Base-by-base conservation (phyloP, 1,140 invertebrate genomes). In the Monochamus saltuarius region DNA sequence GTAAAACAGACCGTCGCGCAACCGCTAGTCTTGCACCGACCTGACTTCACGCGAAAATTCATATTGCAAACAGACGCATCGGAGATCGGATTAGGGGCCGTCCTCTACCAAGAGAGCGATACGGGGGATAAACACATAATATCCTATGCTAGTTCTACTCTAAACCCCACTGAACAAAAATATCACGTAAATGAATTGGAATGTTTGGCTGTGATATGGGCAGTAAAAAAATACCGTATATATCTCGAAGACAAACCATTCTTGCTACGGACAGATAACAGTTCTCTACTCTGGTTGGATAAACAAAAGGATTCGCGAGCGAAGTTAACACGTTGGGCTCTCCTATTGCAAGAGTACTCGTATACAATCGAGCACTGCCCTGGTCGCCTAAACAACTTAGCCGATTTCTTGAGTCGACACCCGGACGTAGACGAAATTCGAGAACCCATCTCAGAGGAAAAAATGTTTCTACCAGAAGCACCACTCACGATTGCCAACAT, bases 181-280 rank as follows among this genome's bases (percentile, higher is more conserved):
- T 66, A 64, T 43, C 22, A 29, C 22, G 22, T 29, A 29, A 29
- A 29, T 29, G 22, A 29, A 29, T 6, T 29, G 2, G 22, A 68
- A 39, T 64, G 58, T 19, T 53, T 62, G 7, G 73, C 73, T 0
- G 42, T 73, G 0, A 42, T 76, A 0, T 75, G 74, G 73, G 72
- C 68, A 0, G 58, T 76, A 7, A 68, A 70, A 38, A 54, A 49
- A 8, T 77, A 69, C 49, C 52, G 64, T 8, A 63, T 36, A 1
- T 73, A 72, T 49, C 59, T 76, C 9, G 70, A n/a, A n/a, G n/a
- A n/a, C n/a, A n/a, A 75, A 36, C 59, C 37, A 2, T 76, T 76
- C 55, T 65, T 36, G 0, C 58, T 77, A 1, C 13, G 50, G 10
- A 75, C 71, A 0, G 67, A 72, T 56, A 71, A 62, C 36, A 16